phyloP scores from a whole-genome alignment of 2,888 invertebrate genomes.

The Pristionchus japonicus region DNA sequence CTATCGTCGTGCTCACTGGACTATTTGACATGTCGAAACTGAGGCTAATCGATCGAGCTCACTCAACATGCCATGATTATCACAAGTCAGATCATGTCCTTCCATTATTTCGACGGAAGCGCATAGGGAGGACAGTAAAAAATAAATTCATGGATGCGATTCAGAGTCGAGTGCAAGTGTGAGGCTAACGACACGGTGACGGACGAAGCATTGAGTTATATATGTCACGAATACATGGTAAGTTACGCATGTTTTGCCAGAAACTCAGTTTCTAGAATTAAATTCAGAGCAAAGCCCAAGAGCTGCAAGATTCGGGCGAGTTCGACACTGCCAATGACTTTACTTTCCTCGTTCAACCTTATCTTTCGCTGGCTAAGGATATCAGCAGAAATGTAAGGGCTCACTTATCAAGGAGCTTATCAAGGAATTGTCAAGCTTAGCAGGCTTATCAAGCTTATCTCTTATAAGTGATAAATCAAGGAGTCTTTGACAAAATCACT shows the following conservation, averaged over 20 bases:
- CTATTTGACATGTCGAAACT: constrained; percentile 68
- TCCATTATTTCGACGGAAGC: not conserved
- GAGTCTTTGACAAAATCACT: too few relatives aligned
- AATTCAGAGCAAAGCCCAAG: not conserved
- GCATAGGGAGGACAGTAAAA: too few relatives aligned
- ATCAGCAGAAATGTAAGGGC: constrained; percentile 7
- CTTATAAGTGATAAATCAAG: too few relatives aligned
- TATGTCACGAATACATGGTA: constrained; percentile 20
- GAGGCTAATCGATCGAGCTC: constrained; percentile 61
- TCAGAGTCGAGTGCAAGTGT: constrained; percentile 25
- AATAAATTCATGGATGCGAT: not conserved
- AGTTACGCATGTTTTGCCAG: not conserved
- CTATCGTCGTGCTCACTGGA: constrained; percentile 65
- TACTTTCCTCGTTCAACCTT: not conserved
- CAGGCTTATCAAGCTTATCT: too few relatives aligned
- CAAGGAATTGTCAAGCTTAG: too few relatives aligned
- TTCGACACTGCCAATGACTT: too few relatives aligned
- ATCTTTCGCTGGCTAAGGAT: not conserved
- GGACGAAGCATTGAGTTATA: not conserved
- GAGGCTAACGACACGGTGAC: not conserved
- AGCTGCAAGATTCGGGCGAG: too few relatives aligned
- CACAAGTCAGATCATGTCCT: constrained; percentile 51
- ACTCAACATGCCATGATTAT: constrained; percentile 63
- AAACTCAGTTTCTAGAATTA: constrained; percentile 54
- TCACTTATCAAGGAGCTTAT: too few relatives aligned